Percentiles rank a stretch among this genome's conserved stretches.
Evolutionary conservation across 1,140 invertebrate genomes (phyloP).

Genomic region (Danaus melanippus): DNA sequence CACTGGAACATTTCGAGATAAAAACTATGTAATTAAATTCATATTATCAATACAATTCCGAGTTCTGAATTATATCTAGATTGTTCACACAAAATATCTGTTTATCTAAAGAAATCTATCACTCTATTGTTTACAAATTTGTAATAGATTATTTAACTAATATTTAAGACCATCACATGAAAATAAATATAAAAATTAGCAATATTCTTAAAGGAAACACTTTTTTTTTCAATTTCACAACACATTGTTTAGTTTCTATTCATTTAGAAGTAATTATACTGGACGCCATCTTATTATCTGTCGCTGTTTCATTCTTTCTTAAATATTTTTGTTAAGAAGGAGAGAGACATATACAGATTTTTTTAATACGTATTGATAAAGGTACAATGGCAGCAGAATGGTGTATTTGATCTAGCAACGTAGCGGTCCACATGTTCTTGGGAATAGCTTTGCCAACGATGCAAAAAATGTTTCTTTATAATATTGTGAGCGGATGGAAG

Average conservation of each 20-base stretch:
- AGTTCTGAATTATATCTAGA: no score
- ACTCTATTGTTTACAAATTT: no score
- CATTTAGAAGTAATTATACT: conserved; percentile 53
- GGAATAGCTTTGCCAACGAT: conserved; percentile 60
- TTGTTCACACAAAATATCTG: no score
- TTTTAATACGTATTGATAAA: conserved; percentile 58
- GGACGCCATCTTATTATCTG: conserved; percentile 23
- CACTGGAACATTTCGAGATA: no score
- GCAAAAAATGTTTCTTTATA: conserved; percentile 62
- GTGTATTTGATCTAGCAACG: conserved; percentile 69
- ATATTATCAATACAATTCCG: no score
- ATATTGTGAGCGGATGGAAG: conserved; percentile 20
- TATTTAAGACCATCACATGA: no score
- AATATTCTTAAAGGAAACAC: conserved; percentile 23
- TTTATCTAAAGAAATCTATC: no score
- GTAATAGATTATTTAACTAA: no score
- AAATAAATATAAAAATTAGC: conserved; percentile 22
- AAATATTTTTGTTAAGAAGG: conserved; percentile 25
- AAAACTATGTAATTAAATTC: no score
- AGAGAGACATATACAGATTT: conserved; percentile 41
- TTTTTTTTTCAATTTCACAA: conserved; percentile 36
- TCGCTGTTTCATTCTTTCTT: conserved; percentile 17
- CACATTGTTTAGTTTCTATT: conserved; percentile 56
- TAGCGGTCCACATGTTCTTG: conserved; percentile 69
- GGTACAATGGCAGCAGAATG: conserved; percentile 63